Conservation (phyloP, 2,113 vertebrate genomes). For the Pachypanchax playfairii region DNA sequence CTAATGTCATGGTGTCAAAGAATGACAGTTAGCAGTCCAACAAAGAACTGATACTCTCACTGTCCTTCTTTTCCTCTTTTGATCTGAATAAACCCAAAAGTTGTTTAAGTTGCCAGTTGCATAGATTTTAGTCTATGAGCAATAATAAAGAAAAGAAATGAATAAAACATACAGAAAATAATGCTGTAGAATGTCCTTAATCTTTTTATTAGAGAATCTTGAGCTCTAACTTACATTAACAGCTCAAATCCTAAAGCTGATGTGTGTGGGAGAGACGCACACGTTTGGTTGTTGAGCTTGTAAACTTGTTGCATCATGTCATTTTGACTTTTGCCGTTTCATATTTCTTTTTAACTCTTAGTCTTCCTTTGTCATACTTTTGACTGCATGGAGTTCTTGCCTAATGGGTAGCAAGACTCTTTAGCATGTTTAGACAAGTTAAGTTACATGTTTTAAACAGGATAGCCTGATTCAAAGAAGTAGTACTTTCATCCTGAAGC, state of each 20-base stretch:
- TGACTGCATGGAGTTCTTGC: background rate
- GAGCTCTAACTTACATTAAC: background rate
- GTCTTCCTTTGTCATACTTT: background rate
- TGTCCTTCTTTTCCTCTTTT: slow-evolving; percentile 13
- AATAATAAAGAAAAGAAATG: background rate
- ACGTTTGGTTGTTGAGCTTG: background rate
- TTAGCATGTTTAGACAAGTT: slow-evolving; percentile 34
- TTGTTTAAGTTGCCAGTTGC: slow-evolving; percentile 12
- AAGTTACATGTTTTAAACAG: slow-evolving; percentile 3
- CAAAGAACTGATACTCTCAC: slow-evolving; percentile 2
- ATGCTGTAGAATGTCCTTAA: slow-evolving; percentile 5
- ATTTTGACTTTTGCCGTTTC: slow-evolving; percentile 3
- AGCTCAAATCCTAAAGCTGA: background rate
- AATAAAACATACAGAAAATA: background rate
- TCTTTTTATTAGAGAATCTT: slow-evolving; percentile 1
- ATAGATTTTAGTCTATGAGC: background rate
- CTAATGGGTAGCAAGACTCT: slow-evolving; percentile 7
- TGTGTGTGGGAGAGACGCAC: background rate
- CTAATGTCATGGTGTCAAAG: slow-evolving; percentile 26
- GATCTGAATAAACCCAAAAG: background rate
- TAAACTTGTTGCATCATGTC: slow-evolving; percentile 53
- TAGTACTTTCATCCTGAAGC: background rate
- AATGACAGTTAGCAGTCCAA: slow-evolving; percentile 39
- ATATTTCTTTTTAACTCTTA: slow-evolving; percentile 5
- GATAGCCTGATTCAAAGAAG: background rate